Conservation (phyloP, 2,888 invertebrate genomes). For the Gnatocerus cornutus region DNA sequence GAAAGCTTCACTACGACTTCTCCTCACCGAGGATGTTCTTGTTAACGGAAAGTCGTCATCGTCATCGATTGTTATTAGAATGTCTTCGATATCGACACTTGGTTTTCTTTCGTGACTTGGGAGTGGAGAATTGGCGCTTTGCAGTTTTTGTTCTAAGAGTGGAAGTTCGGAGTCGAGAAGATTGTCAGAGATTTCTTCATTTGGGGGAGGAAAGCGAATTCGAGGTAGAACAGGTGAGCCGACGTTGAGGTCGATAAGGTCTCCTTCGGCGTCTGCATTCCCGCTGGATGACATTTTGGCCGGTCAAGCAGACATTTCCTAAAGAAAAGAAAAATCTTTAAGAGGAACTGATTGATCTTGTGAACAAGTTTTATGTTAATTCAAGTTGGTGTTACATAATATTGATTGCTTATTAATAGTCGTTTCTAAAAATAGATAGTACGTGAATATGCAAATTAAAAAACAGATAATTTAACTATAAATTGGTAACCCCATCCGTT, state of each 20-base stretch:
- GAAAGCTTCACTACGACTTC: slow-evolving; percentile 45
- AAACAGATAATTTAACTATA: too few species aligned
- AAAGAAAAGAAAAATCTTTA: slow-evolving; percentile 34
- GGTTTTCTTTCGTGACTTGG: slow-evolving; percentile 39
- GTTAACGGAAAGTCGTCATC: slow-evolving; percentile 51
- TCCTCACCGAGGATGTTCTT: slow-evolving; percentile 38
- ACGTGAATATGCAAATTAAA: not conserved
- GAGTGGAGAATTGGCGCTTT: slow-evolving; percentile 55
- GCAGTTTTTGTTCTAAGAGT: slow-evolving; percentile 66
- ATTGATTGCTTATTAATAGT: not conserved
- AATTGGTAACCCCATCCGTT: too few species aligned
- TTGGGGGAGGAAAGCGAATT: slow-evolving; percentile 42
- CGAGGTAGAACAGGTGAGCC: slow-evolving; percentile 64
- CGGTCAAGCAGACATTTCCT: slow-evolving; percentile 56
- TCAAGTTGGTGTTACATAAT: too few species aligned
- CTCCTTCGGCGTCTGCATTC: slow-evolving; percentile 55
- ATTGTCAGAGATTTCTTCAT: slow-evolving; percentile 60
- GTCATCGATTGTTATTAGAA: slow-evolving; percentile 67
- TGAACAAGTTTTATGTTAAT: too few species aligned
- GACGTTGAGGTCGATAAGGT: slow-evolving; percentile 68
- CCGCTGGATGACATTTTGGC: slow-evolving; percentile 40
- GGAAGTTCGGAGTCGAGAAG: slow-evolving; percentile 68
- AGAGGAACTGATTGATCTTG: too few species aligned
- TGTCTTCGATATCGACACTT: slow-evolving; percentile 67
- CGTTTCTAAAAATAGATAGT: not conserved